These are phyloP conservation scores for Gymnocypris eckloni DNA, from an alignment of 2,797 vertebrate species.

Conservation along the genomic window DNA sequence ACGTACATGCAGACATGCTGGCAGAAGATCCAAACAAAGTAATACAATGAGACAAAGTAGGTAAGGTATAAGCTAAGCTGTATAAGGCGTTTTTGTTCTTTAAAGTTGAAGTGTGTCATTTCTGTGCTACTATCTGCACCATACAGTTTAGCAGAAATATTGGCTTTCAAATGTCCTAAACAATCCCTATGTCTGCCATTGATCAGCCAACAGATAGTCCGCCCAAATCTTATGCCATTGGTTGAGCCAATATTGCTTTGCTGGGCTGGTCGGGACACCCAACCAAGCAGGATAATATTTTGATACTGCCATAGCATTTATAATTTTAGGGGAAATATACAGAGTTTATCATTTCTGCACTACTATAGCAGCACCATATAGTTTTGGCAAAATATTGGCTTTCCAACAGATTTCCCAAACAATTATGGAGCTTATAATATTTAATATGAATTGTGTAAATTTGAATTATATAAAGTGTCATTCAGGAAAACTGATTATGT, in stretches of 20 bases:
- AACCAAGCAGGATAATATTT: neutral
- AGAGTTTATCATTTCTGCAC: neutral
- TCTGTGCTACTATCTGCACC: neutral
- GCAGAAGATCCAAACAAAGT: neutral
- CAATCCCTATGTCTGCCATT: neutral
- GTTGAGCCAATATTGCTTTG: neutral
- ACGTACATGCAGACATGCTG: constrained; percentile 3
- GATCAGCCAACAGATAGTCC: neutral
- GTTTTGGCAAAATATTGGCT: neutral
- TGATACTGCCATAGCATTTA: neutral
- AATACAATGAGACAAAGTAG: neutral
- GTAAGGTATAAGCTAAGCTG: neutral
- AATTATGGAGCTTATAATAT: neutral
- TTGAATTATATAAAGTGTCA: too few relatives aligned
- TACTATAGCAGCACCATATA: neutral
- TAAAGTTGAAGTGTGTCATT: neutral
- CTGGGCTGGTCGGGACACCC: too few relatives aligned
- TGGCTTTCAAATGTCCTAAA: neutral
- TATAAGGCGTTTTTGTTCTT: neutral
- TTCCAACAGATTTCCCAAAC: neutral
- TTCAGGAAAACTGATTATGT: too few relatives aligned
- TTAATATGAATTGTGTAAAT: too few relatives aligned
- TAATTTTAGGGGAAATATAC: neutral
- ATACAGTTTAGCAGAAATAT: neutral
- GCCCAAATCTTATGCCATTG: neutral